These are phyloP conservation scores for Pocillopora meandrina DNA, from an alignment of 92 coral and sea anemone species.

Conservation along the genomic window DNA sequence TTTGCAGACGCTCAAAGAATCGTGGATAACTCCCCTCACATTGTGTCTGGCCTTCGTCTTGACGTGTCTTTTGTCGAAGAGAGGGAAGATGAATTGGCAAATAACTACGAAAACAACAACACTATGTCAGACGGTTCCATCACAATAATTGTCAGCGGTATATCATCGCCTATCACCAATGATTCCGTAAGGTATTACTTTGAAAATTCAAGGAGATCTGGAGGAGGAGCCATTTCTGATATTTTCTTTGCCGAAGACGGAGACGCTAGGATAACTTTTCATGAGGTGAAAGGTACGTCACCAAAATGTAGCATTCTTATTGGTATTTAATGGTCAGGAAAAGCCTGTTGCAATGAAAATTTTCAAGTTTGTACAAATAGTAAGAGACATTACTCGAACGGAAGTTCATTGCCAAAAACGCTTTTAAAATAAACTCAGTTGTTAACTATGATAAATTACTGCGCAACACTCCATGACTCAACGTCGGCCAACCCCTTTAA, in stretches of 20 bases:
- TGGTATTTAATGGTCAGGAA: too few relatives aligned
- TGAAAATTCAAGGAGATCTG: conserved; percentile 54
- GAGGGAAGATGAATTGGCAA: neutral
- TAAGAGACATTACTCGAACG: too few relatives aligned
- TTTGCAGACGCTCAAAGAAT: conserved; percentile 38
- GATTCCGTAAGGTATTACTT: conserved; percentile 60
- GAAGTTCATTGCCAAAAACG: too few relatives aligned
- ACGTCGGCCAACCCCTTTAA: too few relatives aligned
- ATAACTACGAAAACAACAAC: neutral
- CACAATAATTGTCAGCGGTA: conserved; percentile 56
- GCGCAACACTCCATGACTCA: too few relatives aligned
- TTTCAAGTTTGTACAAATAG: too few relatives aligned
- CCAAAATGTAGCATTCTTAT: too few relatives aligned
- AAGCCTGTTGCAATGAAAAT: too few relatives aligned
- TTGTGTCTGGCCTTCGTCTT: conserved; percentile 15
- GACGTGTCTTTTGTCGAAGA: conserved; percentile 27
- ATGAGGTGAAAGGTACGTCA: conserved; percentile 12
- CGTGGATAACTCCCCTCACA: conserved; percentile 35
- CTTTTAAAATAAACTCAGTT: too few relatives aligned
- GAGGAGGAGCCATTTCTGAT: conserved; percentile 20
- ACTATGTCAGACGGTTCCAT: neutral
- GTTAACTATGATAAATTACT: too few relatives aligned
- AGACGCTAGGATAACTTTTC: conserved; percentile 10
- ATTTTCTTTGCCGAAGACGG: neutral
- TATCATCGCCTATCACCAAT: conserved; percentile 42